phyloP scores from a whole-genome alignment of 1,140 invertebrate species.

The Brachionus manjavacas region DNA sequence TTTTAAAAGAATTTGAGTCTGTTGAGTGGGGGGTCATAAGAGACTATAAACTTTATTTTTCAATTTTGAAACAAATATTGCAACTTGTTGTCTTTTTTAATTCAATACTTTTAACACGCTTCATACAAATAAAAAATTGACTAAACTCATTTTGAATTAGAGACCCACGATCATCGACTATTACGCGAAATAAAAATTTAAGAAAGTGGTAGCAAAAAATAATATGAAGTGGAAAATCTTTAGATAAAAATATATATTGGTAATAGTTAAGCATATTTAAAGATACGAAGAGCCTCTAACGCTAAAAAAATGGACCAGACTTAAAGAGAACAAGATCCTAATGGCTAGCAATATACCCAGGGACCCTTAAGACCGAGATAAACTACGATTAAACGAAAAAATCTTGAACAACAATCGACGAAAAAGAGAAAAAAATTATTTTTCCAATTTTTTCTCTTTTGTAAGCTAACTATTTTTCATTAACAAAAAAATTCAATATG shows the following conservation, averaged over 20 bases:
- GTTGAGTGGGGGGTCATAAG: background rate
- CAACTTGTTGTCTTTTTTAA: slow-evolving; percentile 32
- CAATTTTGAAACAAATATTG: slow-evolving; percentile 32
- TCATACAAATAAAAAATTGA: background rate
- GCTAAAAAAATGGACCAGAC: background rate
- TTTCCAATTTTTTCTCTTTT: slow-evolving; percentile 28
- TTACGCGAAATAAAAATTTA: background rate
- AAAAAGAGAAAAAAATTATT: slow-evolving; percentile 26
- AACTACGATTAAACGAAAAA: background rate
- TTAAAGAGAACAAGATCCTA: background rate
- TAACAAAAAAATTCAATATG: slow-evolving; percentile 37
- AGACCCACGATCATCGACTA: background rate
- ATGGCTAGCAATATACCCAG: too few relatives aligned
- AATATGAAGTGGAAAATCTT: background rate
- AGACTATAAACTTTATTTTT: background rate
- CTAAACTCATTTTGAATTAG: background rate
- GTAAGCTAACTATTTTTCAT: slow-evolving; percentile 37
- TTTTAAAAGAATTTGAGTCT: slow-evolving; percentile 25
- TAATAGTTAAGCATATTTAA: background rate
- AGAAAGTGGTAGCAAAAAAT: background rate
- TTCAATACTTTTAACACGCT: slow-evolving; percentile 36
- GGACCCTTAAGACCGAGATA: background rate
- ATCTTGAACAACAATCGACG: slow-evolving; percentile 15
- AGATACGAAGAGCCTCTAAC: background rate
- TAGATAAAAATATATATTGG: background rate